Conservation (phyloP, 2,888 invertebrate species). For the Dendrolimus houi region DNA sequence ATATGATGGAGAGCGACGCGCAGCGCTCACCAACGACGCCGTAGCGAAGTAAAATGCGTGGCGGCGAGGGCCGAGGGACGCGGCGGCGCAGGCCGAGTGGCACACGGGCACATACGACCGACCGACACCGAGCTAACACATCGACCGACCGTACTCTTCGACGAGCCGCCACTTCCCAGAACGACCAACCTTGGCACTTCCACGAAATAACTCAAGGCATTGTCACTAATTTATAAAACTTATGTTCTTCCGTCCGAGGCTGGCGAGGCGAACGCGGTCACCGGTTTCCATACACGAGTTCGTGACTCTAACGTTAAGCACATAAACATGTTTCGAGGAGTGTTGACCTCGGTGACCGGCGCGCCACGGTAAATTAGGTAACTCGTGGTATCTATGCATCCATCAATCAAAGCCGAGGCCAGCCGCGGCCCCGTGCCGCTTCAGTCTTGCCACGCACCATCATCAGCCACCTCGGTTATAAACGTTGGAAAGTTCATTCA, state of each 20-base stretch:
- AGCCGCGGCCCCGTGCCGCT: constrained; percentile 26
- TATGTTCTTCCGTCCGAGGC: constrained; percentile 57
- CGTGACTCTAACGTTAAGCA: constrained; percentile 24
- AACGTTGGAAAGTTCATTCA: constrained; percentile 54
- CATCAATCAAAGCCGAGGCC: constrained; percentile 40
- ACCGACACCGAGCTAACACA: constrained; percentile 25
- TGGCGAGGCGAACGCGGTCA: constrained; percentile 28
- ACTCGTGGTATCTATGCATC: constrained; percentile 34
- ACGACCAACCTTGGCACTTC: constrained; percentile 67
- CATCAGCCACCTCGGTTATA: constrained; percentile 33
- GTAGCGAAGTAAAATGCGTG: constrained; percentile 18
- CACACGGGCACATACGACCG: constrained; percentile 17
- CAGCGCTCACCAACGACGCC: constrained; percentile 4
- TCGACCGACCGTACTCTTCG: constrained; percentile 29
- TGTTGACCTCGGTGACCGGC: constrained; percentile 41
- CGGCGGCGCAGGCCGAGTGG: constrained; percentile 8
- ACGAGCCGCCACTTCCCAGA: constrained; percentile 58
- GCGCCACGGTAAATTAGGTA: constrained; percentile 30
- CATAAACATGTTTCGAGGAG: constrained; percentile 21
- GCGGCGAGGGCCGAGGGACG: constrained; percentile 20
- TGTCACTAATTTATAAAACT: constrained; percentile 72
- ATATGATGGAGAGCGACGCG: constrained; percentile 5
- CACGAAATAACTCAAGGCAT: constrained; percentile 67
- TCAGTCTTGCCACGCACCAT: neutral
- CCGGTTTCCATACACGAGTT: constrained; percentile 23